These are phyloP conservation scores for Tuta absoluta DNA, from an alignment of 2,888 invertebrate species.

Conservation along the genomic window DNA sequence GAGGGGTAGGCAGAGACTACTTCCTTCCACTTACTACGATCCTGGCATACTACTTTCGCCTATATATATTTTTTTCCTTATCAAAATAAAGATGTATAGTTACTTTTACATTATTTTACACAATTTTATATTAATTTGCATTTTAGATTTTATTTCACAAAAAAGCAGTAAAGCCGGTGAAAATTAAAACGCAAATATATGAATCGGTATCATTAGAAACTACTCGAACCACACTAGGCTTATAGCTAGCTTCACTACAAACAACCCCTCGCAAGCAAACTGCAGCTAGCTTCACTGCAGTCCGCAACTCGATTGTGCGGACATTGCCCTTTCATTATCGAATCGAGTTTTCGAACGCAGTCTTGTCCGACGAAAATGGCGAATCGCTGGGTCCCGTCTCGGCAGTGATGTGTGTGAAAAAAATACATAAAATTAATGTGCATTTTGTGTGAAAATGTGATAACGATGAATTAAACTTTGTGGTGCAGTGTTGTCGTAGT, in stretches of 20 bases:
- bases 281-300: conserved; percentile 26
- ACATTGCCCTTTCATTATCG: conserved; percentile 78
- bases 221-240: conserved; percentile 35
- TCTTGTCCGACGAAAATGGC: conserved; percentile 65
- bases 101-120: background rate
- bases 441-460: conserved; percentile 78
- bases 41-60: too few species aligned
- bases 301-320: conserved; percentile 48
- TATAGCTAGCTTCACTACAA: conserved; percentile 47
- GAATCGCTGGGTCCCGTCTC: conserved; percentile 51
- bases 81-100: too few species aligned
- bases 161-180: conserved; percentile 4
- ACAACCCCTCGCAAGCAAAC: conserved; percentile 28
- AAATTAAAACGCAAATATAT: conserved; percentile 16
- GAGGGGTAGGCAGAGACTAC: too few species aligned
- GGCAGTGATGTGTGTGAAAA: conserved; percentile 47
- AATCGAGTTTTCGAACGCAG: conserved; percentile 65
- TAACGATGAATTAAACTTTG: conserved; percentile 76
- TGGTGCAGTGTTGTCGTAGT: conserved; percentile 65
- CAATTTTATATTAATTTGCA: background rate
- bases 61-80: too few species aligned
- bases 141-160: too few species aligned
- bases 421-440: conserved; percentile 52
- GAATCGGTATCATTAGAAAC: background rate
- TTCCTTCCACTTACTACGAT: too few species aligned